Percentiles rank a stretch among this genome's conserved stretches.
phyloP scores from a whole-genome alignment of 2,888 invertebrate genomes.

The Dicranocentrus wangi region DNA sequence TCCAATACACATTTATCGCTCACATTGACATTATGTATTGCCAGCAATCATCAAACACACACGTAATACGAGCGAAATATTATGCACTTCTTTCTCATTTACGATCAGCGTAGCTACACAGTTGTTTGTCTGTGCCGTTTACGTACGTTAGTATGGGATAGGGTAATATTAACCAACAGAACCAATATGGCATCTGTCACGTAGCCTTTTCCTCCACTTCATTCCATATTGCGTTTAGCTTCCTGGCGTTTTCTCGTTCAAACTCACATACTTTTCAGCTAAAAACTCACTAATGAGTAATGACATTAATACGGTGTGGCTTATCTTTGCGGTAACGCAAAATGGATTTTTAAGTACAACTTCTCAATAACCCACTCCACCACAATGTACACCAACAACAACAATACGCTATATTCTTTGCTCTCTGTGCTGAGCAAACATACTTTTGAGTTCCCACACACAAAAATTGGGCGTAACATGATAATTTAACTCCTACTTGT shows the following conservation, averaged over 20 bases:
- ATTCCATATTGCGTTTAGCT: too few relatives aligned
- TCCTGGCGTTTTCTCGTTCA: not conserved
- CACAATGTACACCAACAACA: too few relatives aligned
- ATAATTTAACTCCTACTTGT: too few relatives aligned
- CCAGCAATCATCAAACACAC: not conserved
- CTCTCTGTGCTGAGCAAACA: too few relatives aligned
- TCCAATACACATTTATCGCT: not conserved
- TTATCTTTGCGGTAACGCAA: not conserved
- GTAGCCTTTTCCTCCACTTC: slow-evolving; percentile 16
- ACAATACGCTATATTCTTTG: too few relatives aligned
- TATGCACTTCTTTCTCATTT: not conserved
- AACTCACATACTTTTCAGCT: not conserved
- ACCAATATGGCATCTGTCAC: slow-evolving; percentile 44
- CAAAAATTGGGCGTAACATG: too few relatives aligned
- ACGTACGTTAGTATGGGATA: too few relatives aligned
- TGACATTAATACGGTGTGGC: not conserved
- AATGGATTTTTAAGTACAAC: too few relatives aligned
- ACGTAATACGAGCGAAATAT: not conserved
- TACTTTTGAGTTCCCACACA: too few relatives aligned
- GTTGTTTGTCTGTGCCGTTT: too few relatives aligned
- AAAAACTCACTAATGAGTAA: not conserved
- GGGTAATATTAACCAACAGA: too few relatives aligned
- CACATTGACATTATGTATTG: not conserved
- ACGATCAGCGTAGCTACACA: not conserved
- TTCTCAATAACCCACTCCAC: too few relatives aligned